Percentiles rank a stretch among this genome's conserved stretches.
Conservation (phyloP, 2,797 vertebrate genomes). For the Acrossocheilus fasciatus region DNA sequence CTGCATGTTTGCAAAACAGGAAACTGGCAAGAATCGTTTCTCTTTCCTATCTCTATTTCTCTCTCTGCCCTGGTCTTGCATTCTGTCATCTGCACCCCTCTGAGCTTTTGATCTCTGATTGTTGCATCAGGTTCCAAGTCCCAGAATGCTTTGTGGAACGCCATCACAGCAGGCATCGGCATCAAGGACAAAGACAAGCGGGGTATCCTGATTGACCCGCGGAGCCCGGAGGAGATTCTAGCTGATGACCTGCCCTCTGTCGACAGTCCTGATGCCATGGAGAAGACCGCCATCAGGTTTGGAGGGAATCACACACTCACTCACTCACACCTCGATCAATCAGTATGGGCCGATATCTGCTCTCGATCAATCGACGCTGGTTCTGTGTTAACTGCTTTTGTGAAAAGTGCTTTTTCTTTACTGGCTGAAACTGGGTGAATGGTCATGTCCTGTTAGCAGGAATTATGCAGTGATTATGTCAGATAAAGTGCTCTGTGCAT, state of each 20-base stretch:
- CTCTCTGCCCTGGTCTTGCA: background rate
- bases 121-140: conserved; percentile 85
- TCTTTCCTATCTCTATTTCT: background rate
- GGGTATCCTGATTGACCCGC: conserved; percentile 77
- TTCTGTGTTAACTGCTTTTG: background rate
- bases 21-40: background rate
- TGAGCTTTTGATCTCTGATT: conserved; percentile 44
- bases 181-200: conserved; percentile 81
- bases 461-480: conserved; percentile 40
- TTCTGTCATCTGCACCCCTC: conserved; percentile 20
- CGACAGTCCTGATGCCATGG: conserved; percentile 86
- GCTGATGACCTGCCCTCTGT: conserved; percentile 85
- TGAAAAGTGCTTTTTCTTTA: background rate
- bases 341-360: background rate
- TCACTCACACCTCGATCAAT: conserved; percentile 19
- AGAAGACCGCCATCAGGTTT: conserved; percentile 92
- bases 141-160: conserved; percentile 88
- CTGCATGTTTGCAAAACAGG: background rate
- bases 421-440: conserved; percentile 24
- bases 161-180: conserved; percentile 76
- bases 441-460: conserved; percentile 1
- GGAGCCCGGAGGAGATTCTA: conserved; percentile 88
- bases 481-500: conserved; percentile 26
- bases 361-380: background rate
- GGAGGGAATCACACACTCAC: conserved; percentile 42